Conservation (phyloP, 2,113 vertebrate species). For the Diphyllodes magnificus region DNA sequence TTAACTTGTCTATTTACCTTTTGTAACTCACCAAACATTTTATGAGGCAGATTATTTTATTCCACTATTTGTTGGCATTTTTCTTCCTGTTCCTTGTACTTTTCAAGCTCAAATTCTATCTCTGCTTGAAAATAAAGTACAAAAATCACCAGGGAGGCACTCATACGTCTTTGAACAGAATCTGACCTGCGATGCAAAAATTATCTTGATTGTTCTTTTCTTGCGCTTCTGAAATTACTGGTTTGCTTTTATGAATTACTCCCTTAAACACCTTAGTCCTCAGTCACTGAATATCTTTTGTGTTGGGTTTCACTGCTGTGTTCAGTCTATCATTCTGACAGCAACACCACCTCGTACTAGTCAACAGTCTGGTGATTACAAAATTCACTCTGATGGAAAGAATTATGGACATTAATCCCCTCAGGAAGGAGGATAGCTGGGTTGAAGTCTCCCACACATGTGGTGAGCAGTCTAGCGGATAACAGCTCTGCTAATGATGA, state of each 20-base stretch:
- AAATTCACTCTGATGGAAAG: conserved; percentile 41
- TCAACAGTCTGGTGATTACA: conserved; percentile 19
- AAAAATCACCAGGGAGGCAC: background rate
- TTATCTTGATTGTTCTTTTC: background rate
- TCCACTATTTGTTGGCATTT: background rate
- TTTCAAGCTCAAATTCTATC: background rate
- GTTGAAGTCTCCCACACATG: conserved; percentile 38
- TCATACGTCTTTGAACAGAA: background rate
- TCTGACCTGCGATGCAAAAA: background rate
- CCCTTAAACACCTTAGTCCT: background rate
- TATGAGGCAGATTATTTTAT: background rate
- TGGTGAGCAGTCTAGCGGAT: conserved; percentile 12
- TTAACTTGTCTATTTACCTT: background rate
- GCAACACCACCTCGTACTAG: background rate
- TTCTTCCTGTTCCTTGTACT: background rate
- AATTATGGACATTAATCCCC: conserved; percentile 43
- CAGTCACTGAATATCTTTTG: background rate
- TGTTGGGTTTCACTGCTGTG: background rate
- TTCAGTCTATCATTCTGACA: background rate
- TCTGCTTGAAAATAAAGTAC: background rate
- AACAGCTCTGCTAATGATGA: conserved; percentile 44
- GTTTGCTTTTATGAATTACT: background rate
- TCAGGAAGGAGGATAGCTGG: conserved; percentile 29
- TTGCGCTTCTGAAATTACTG: background rate
- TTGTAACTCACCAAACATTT: background rate